A percentile compares a stretch with the other conserved stretches of the same genome.
Evolutionary conservation across 2,113 vertebrate genomes (phyloP).

Genomic region (Eudyptes chrysolophus): DNA sequence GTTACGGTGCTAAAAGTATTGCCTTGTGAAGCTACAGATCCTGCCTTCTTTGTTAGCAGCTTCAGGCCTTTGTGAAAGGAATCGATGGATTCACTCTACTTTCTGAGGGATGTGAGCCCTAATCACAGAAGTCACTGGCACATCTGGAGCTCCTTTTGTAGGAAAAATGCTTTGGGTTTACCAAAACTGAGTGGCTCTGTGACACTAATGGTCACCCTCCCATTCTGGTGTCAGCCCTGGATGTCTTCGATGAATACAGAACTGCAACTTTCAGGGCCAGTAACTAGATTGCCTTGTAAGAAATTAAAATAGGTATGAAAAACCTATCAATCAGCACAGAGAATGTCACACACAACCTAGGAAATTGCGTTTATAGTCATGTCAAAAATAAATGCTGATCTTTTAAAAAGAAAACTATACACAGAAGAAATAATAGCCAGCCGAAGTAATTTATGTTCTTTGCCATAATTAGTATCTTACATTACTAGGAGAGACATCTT

Average conservation of each 20-base stretch:
- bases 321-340: background rate
- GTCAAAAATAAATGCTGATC: background rate
- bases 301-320: background rate
- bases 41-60: background rate
- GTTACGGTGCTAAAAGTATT: background rate
- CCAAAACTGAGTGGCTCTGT: background rate
- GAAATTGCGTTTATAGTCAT: background rate
- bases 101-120: background rate
- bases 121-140: background rate
- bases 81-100: background rate
- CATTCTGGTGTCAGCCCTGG: background rate
- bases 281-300: background rate
- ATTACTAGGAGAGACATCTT: background rate
- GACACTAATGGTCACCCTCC: background rate
- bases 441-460: background rate
- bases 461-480: background rate
- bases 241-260: background rate
- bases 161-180: background rate
- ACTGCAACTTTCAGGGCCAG: background rate
- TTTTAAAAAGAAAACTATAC: background rate
- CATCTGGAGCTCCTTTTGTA: background rate
- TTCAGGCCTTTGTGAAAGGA: background rate
- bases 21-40: background rate
- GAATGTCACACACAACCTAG: background rate
- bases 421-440: background rate